Base-by-base conservation (phyloP, 1,140 invertebrate species). In the Mamestra configurata region DNA sequence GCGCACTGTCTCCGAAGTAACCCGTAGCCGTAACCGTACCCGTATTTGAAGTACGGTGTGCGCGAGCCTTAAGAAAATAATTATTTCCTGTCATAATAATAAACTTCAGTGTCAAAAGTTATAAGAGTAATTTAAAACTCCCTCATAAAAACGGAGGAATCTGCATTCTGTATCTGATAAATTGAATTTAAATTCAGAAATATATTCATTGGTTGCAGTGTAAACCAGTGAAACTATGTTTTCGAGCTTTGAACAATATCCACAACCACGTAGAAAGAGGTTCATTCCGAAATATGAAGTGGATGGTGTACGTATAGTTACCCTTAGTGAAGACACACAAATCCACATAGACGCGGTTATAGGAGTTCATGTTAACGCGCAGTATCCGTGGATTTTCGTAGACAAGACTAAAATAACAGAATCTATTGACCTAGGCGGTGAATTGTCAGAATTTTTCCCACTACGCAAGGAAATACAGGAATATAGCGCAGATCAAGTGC, bases 341-440 rank as follows among this genome's bases (percentile, higher is more conserved):
- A 89, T 92, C 64, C 83, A 89, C 27, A 91, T 96, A 7, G 95
- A 96, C 79, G 90, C 96, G 31, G 86, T 95, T 13, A 91, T 96
- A 66, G 96, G 96, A 15, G 80, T 90, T 1, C 95, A 96, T 86
- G 95, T 98, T 0, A 97, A 96, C 0, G 96, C 96, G 11, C 97
- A 98, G 89, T 96, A 96, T 88, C 97, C 97, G 0, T 98, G 97
- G 97, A 96, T 96, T 64, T 95, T 93, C 73, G 91, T 98, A 0
- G 93, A 92, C 5, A 97, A 96, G 89, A 95, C 96, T 61, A 89
- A 96, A 37, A 94, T 97, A 7, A 92, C 96, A 51, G 96, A 97
- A 73, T 95, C 96, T 8, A 91, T 96, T 7, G 92, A 95, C 8
- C 85, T 95, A 0, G 88, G 96, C 3, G 85, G 87, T 20, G 93